These are phyloP conservation scores for Melanerpes aurifrons DNA, from an alignment of 2,113 vertebrate genomes.

Conservation along the genomic window DNA sequence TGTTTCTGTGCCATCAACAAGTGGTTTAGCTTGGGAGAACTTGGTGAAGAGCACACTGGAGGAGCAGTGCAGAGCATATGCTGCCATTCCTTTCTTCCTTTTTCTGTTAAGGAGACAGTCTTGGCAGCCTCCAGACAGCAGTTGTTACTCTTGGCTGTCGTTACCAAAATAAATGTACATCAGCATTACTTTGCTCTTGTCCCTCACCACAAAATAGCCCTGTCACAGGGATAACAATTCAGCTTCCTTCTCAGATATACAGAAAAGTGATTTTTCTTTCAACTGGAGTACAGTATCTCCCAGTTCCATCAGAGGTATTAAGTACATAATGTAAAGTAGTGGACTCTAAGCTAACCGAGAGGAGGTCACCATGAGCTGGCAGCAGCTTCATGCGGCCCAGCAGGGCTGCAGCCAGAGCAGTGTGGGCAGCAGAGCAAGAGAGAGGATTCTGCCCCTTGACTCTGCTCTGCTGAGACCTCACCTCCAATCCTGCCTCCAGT, in stretches of 20 bases:
- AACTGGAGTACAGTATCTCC: not conserved
- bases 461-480: too few species aligned
- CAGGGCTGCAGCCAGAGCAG: too few species aligned
- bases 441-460: too few species aligned
- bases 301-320: not conserved
- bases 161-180: not conserved
- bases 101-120: not conserved
- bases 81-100: not conserved
- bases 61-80: not conserved
- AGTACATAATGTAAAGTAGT: not conserved
- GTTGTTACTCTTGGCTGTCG: not conserved
- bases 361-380: too few species aligned
- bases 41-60: not conserved
- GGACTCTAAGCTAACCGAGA: not conserved
- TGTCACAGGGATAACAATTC: not conserved
- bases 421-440: too few species aligned
- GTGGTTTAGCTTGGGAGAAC: not conserved
- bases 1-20: not conserved
- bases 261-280: not conserved
- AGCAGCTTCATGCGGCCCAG: too few species aligned
- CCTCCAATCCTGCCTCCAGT: too few species aligned
- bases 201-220: not conserved
- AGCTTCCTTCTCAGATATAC: not conserved
- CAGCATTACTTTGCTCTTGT: not conserved
- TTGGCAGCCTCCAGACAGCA: not conserved